Evolutionary conservation across 2,113 vertebrate species (phyloP).

Genomic region (human): GRCh38 chr5:161154501-161155000

Average conservation of each 20-base stretch:
- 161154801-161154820: neutral
- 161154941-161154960: neutral
- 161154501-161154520: neutral
- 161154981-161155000: neutral
- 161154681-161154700: neutral
- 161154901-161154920: neutral
- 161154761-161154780: neutral
- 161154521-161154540: neutral
- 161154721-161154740: neutral
- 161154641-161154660: neutral
- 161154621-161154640: neutral
- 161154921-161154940: neutral
- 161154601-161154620: neutral
- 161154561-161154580: neutral
- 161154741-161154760: neutral
- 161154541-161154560: neutral
- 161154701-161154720: neutral
- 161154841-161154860: neutral
- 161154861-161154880: neutral
- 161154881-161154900: neutral
- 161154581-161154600: neutral
- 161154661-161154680: neutral
- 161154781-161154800: neutral
- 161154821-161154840: neutral
- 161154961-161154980: neutral